phyloP scores from a whole-genome alignment of 2,888 invertebrate species.

The Byasa hedistus region DNA sequence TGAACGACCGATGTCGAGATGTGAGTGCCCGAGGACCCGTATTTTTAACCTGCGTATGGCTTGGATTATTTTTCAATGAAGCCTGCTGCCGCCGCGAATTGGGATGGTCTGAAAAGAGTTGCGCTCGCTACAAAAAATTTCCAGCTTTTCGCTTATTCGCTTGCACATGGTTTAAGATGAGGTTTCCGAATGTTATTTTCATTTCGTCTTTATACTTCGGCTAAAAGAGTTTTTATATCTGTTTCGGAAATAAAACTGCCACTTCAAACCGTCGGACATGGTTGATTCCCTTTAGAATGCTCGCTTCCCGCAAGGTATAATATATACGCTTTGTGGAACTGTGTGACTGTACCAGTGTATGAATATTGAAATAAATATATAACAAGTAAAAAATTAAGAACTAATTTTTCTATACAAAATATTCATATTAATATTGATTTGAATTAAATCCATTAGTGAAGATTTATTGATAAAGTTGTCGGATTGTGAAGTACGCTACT shows the following conservation, averaged over 20 bases:
- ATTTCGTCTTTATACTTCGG: background rate
- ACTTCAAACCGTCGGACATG: constrained; percentile 26
- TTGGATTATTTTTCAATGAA: constrained; percentile 52
- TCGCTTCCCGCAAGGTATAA: constrained; percentile 24
- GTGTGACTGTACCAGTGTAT: background rate
- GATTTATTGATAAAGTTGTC: too few relatives aligned
- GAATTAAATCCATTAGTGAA: too few relatives aligned
- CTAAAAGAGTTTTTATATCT: constrained; percentile 26
- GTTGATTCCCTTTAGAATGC: constrained; percentile 26
- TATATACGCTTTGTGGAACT: constrained; percentile 2
- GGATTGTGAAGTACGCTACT: too few relatives aligned
- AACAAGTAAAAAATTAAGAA: background rate
- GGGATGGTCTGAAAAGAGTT: constrained; percentile 32
- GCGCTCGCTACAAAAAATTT: constrained; percentile 7
- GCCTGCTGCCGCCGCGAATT: constrained; percentile 36
- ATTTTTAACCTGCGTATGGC: constrained; percentile 46
- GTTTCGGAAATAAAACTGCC: constrained; percentile 29
- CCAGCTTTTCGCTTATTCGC: background rate
- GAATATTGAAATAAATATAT: background rate
- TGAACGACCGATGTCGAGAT: constrained; percentile 68
- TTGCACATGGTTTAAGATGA: background rate
- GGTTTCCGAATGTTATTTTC: background rate
- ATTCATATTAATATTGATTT: too few relatives aligned
- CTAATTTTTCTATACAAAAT: background rate
- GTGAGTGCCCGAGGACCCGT: constrained; percentile 50